Percentiles rank a stretch among this genome's conserved stretches.
Conservation (phyloP, 2,888 invertebrate genomes). For the Hemaris fuciformis region DNA sequence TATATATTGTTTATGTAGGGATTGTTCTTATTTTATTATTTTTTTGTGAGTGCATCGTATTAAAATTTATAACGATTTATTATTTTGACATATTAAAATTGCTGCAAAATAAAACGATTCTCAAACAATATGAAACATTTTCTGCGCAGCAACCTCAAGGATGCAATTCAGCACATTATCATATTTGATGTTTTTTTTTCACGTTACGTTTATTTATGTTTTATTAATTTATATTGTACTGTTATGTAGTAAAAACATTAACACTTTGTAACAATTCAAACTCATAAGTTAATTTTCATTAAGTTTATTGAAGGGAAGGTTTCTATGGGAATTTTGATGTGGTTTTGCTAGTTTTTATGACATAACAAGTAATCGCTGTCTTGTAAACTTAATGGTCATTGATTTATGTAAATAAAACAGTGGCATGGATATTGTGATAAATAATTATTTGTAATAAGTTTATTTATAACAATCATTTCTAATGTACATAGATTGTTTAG, state of each 20-base stretch:
- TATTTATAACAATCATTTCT: neutral
- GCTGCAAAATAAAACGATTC: neutral
- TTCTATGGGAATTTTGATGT: neutral
- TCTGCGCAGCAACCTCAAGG: neutral
- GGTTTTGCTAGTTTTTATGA: neutral
- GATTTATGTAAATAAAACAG: slow-evolving; percentile 32
- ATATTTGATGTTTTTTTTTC: neutral
- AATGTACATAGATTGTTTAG: no score
- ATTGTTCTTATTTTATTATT: neutral
- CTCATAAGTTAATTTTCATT: slow-evolving; percentile 44
- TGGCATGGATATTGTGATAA: slow-evolving; percentile 27
- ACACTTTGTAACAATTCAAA: slow-evolving; percentile 38
- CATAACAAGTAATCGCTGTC: neutral
- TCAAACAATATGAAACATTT: slow-evolving; percentile 1
- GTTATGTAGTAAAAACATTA: slow-evolving; percentile 34
- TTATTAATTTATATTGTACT: neutral
- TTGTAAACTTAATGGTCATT: slow-evolving; percentile 40
- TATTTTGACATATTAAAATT: neutral
- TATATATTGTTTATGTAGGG: slow-evolving; percentile 12
- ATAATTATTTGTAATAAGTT: slow-evolving; percentile 13
- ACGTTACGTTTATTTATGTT: slow-evolving; percentile 6
- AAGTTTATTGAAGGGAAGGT: slow-evolving; percentile 26
- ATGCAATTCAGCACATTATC: neutral
- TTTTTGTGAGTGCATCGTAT: neutral
- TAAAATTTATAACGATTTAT: neutral